Conservation (phyloP, 1,140 invertebrate genomes). For the Vanessa tameamea region DNA sequence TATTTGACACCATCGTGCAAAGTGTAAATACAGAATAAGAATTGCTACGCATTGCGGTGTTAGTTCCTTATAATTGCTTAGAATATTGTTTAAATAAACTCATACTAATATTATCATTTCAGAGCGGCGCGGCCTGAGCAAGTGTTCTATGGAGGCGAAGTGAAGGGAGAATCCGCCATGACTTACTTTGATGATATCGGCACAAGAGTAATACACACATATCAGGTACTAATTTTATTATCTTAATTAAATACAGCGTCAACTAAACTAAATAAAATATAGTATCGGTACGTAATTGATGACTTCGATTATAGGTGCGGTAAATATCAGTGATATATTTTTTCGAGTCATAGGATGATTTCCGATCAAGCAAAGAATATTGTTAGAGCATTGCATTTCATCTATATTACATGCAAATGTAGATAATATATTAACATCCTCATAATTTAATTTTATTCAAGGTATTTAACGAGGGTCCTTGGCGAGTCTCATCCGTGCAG, state of each 20-base stretch:
- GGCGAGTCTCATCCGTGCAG: conserved; percentile 88
- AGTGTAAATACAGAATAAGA: too few relatives aligned
- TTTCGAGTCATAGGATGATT: too few relatives aligned
- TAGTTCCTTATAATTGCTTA: background rate
- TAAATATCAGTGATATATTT: too few relatives aligned
- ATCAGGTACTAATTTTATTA: conserved; percentile 82
- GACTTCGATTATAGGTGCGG: too few relatives aligned
- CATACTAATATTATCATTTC: conserved; percentile 45
- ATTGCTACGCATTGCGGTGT: too few relatives aligned
- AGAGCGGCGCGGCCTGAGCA: conserved; percentile 86
- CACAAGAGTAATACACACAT: conserved; percentile 90
- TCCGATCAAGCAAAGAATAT: too few relatives aligned
- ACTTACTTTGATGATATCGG: conserved; percentile 92
- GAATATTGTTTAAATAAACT: background rate
- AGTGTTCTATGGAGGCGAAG: conserved; percentile 92
- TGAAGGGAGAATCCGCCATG: conserved; percentile 91
- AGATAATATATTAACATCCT: background rate
- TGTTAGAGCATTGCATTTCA: too few relatives aligned
- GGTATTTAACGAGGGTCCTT: conserved; percentile 93
- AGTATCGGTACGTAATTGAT: too few relatives aligned
- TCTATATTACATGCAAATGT: too few relatives aligned
- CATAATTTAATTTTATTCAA: conserved; percentile 39
- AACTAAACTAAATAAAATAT: too few relatives aligned
- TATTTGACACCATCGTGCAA: too few relatives aligned
- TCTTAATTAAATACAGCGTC: too few relatives aligned